A percentile compares a stretch with the other conserved stretches of the same genome.
These are phyloP conservation scores for Volucella bombylans DNA, from an alignment of 2,888 invertebrate genomes.

Conservation along the genomic window DNA sequence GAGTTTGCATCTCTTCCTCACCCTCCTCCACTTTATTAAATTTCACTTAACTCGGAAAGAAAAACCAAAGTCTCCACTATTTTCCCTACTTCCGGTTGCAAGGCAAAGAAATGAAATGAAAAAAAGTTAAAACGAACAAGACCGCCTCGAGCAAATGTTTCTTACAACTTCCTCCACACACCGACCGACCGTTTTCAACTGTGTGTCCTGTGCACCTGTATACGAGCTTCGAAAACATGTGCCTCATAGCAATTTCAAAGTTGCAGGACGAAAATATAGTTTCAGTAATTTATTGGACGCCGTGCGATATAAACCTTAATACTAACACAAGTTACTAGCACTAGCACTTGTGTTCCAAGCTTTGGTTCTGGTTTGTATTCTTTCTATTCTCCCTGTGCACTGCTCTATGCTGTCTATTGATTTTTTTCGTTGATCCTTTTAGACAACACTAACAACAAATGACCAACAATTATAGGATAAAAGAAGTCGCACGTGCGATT, in stretches of 20 bases:
- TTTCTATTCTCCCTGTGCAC: too few species aligned
- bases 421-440: conserved; percentile 38
- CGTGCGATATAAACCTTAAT: conserved; percentile 54
- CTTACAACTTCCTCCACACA: conserved; percentile 5
- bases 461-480: neutral
- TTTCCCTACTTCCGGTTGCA: conserved; percentile 56
- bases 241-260: conserved; percentile 25
- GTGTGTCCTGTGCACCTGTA: neutral
- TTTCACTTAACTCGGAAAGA: conserved; percentile 34
- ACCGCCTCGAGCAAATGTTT: conserved; percentile 1
- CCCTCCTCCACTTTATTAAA: neutral
- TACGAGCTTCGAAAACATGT: conserved; percentile 17
- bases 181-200: conserved; percentile 12
- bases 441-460: neutral
- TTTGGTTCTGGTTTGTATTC: too few species aligned
- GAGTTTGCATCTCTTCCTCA: neutral
- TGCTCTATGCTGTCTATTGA: conserved; percentile 36
- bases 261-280: conserved; percentile 25
- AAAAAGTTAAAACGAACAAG: conserved; percentile 20
- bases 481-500: conserved; percentile 19
- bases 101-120: conserved; percentile 9
- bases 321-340: conserved; percentile 31
- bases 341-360: too few species aligned
- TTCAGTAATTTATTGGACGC: conserved; percentile 60
- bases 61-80: conserved; percentile 45